Base-by-base conservation (phyloP, 2,888 invertebrate species). In the Cataglyphis cursor region DNA sequence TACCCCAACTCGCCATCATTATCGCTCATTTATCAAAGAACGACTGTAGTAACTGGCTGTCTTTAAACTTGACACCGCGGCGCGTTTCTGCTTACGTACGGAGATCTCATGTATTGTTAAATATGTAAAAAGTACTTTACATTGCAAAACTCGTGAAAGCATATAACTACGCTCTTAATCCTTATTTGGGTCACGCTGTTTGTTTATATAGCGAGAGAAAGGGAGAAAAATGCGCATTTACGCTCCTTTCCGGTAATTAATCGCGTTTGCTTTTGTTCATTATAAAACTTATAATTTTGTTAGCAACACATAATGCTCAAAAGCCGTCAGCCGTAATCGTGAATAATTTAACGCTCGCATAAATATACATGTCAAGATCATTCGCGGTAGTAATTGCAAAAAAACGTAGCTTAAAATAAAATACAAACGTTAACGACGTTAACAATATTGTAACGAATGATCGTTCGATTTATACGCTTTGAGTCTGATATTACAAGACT, bases 1-100 rank as follows among this genome's bases (percentile, higher is more conserved):
- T 90, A 89, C 81, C 86, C 81, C 86, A 83, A 70, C 81, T 85
- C 73, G 74, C 82, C 82, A 72, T 81, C 89, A 83, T 90, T 90
- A 88, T 88, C 87, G 86, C 85, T 89, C 90, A 90, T 90, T 90
- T 90, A 90, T 90, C 88, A 87, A 84, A n/a, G 57, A 68, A 83
- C 75, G 73, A 76, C 68, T 38, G 70, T 81, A 51, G 73, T 81
- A 90, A 89, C 82, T 84, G 85, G 85, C 83, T 87, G 88, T 87
- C 86, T 72, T 51, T 65, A 64, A 68, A 61, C 64, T 61, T 31
- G 68, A 48, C 57, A 31, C 31, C 21, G 51, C 12, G 31, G 0
- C 15, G 9, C 41, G 24, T 35, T 75, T 64, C 35, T 35, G 35
- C 44, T 76, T 82, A 51, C 61, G 68, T 59, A 64, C 61, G 62